Evolutionary conservation across 1,140 invertebrate species (phyloP), one percentile per base, ranked within the genome.

Genomic region (Trypoxylus dichotomus): DNA sequence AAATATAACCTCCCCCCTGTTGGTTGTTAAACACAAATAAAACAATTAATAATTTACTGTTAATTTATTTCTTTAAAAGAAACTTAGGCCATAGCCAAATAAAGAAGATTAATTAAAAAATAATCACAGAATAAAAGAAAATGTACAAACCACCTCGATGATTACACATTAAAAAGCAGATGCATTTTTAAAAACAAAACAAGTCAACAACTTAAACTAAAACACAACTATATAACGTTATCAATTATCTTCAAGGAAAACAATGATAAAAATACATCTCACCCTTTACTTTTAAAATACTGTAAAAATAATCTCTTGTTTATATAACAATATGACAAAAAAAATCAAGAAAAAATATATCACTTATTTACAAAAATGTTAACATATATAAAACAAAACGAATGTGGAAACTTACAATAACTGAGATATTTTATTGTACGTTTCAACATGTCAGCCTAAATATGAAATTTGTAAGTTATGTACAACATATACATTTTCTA

Each of bases 51-150:
- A 75, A 47, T 42, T 42, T 68, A 68, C 60, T 76, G 54, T 76
- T 58, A 58, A 58, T 76, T 76, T 76, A 76, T 76, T 76, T 60
- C 54, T 76, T 76, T 76, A 25, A 58, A 76, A 76, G 75, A 63
- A 76, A 71, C 11, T 63, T 63, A 76, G 76, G 76, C 76, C 76
- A 76, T 63, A 76, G 76, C 76, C 76, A 76, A 63, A 63, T 19
- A 68, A 76, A 63, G 21, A 68, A 68, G 60, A 68, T 68, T 68
- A 68, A 68, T 42, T 42, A 43, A 76, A 76, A 76, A 76, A 42
- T 76, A 76, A 76, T 76, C 76, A 76, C 76, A 76, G 76, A 76
- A 76, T 76, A 76, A 76, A 76, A 76, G 54, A 76, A 76, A 76
- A 76, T 76, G 60, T 76, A 76, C 76, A 76, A 76, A 76, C 60